Percentiles rank a stretch among this genome's conserved stretches.
Conservation (phyloP, 1,140 invertebrate genomes). For the Brachionus paranguensis region DNA sequence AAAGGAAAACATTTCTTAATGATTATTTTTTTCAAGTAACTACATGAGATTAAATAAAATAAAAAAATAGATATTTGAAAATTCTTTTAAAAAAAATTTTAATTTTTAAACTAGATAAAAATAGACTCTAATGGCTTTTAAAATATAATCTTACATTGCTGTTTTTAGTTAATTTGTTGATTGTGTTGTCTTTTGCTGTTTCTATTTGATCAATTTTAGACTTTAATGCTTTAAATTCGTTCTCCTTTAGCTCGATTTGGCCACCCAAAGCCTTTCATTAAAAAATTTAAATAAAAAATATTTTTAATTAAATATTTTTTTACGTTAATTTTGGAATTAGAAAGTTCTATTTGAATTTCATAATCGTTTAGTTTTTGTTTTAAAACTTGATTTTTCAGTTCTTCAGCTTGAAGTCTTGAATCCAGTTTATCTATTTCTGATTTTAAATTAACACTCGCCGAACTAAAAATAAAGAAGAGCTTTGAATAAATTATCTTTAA, state of each 20-base stretch:
- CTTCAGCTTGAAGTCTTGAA: conserved; percentile 17
- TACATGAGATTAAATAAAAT: no score
- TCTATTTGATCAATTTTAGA: conserved; percentile 1
- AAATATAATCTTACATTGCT: not conserved
- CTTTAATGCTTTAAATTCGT: conserved; percentile 22
- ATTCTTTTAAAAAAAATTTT: no score
- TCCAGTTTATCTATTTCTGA: conserved; percentile 9
- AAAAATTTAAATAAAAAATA: not conserved
- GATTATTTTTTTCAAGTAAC: no score
- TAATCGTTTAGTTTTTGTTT: not conserved
- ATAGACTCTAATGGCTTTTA: not conserved
- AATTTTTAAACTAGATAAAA: not conserved
- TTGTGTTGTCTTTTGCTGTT: not conserved
- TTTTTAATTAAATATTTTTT: not conserved
- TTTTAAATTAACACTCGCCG: not conserved
- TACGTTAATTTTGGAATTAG: conserved; percentile 15
- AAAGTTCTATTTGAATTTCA: conserved; percentile 23
- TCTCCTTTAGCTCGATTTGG: conserved; percentile 1
- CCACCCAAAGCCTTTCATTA: not conserved
- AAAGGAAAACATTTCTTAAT: no score
- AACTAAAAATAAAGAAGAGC: not conserved
- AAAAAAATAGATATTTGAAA: no score
- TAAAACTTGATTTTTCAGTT: conserved; percentile 6
- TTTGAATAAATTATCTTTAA: not conserved
- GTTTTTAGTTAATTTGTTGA: not conserved